phyloP scores from a whole-genome alignment of 2,888 invertebrate genomes.

The Lycocerus yunnanus region DNA sequence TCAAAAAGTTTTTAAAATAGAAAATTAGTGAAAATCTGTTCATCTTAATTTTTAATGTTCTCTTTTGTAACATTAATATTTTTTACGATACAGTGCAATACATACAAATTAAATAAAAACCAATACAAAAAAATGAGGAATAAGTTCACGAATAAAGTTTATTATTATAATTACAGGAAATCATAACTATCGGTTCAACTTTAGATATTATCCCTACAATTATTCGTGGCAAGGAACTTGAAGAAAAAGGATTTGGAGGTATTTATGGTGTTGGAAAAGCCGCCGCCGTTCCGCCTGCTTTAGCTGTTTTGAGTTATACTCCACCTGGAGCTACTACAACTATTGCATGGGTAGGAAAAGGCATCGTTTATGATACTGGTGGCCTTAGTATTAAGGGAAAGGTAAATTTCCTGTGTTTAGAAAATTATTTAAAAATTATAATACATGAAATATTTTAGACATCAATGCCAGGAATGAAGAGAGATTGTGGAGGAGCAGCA shows the following conservation, averaged over 20 bases:
- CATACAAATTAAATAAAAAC: too few relatives aligned
- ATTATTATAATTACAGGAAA: slow-evolving; percentile 61
- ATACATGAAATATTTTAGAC: slow-evolving; percentile 56
- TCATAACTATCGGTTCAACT: slow-evolving; percentile 65
- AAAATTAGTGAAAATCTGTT: too few relatives aligned
- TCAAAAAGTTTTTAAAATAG: too few relatives aligned
- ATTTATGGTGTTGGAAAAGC: slow-evolving; percentile 87
- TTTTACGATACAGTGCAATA: too few relatives aligned
- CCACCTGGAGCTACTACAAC: slow-evolving; percentile 65
- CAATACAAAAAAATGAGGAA: background rate
- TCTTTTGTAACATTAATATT: too few relatives aligned
- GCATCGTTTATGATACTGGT: slow-evolving; percentile 93
- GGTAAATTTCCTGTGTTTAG: slow-evolving; percentile 55
- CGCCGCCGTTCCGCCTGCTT: slow-evolving; percentile 64
- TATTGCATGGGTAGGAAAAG: slow-evolving; percentile 91
- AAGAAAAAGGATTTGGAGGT: slow-evolving; percentile 80
- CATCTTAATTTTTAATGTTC: too few relatives aligned
- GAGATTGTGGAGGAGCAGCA: slow-evolving; percentile 94
- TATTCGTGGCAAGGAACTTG: slow-evolving; percentile 79
- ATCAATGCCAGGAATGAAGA: slow-evolving; percentile 90
- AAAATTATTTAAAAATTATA: background rate
- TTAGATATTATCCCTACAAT: slow-evolving; percentile 70
- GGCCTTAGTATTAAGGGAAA: slow-evolving; percentile 90
- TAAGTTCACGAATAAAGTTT: background rate
- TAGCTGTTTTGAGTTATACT: slow-evolving; percentile 69